Evolutionary conservation across 2,113 vertebrate species (phyloP), one percentile per base, ranked within the genome.

Genomic region (Brachypodius melanocephalos): DNA sequence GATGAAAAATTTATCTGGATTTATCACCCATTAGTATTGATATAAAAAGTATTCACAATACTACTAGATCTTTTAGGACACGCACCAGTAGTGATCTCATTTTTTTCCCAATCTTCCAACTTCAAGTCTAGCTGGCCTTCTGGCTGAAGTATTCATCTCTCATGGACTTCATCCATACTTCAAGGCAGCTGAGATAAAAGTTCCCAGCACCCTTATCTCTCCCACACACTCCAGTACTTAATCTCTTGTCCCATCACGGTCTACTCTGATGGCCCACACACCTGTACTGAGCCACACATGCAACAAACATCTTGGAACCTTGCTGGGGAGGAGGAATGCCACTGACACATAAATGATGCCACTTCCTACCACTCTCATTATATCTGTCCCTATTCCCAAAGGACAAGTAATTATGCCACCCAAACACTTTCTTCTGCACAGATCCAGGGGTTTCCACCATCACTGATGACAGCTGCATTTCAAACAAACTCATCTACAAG

Each of bases 341-440:
- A 83, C 34, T 22, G 75, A 85, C 45, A 90, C 43, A 75, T 13
- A 59, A 59, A 63, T 29, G 5, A 36, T 40, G 24, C 28, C 3
- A 5, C 14, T 85, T 72, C 40, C 58, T 68, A 52, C 36, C 42
- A 28, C 34, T 69, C 32, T 74, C 34, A 32, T 84, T 83, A 22
- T 9, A 76, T 16, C 73, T 54, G 51, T 26, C 45, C 63, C 14
- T 71, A 3, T 80, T 86, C 66, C 32, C 89, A 73, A 83, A 88
- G 42, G 2, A 51, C 36, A 42, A 61, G 32, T 49, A 36, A 17
- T 16, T 42, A 26, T 0, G 0, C 29, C 36, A 46, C 7, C 32
- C 46, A 46, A 80, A 69, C 32, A 45, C 9, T 28, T 77, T n/a
- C 55, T 82, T 29, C 51, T 29, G n/a, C 57, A 20, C 6, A 71